Conservation (phyloP, 2,888 invertebrate species). For the Emesis russula region DNA sequence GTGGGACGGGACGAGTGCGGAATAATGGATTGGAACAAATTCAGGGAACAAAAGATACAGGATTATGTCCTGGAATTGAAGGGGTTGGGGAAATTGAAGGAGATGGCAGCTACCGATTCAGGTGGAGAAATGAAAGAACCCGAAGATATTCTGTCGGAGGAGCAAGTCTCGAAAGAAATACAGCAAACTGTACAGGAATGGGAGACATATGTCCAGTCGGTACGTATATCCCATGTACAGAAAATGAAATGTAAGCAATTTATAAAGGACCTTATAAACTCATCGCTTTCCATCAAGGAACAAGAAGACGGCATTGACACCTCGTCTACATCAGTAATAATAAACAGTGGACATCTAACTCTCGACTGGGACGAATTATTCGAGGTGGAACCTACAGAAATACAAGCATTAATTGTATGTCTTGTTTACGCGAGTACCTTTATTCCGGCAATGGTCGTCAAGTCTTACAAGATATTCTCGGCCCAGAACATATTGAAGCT, state of each 20-base stretch:
- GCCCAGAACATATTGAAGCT: conserved; percentile 43
- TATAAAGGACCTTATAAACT: conserved; percentile 27
- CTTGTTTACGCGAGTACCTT: conserved; percentile 85
- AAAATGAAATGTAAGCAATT: not conserved
- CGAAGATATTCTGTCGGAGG: not conserved
- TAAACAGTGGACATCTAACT: not conserved
- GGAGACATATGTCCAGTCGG: not conserved
- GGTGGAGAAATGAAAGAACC: not conserved
- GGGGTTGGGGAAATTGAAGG: not conserved
- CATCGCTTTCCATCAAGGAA: conserved; percentile 23
- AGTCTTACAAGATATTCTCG: conserved; percentile 61
- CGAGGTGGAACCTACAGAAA: conserved; percentile 7
- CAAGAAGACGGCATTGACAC: conserved; percentile 30
- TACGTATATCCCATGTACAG: not conserved
- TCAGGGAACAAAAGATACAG: too few relatives aligned
- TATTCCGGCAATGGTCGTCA: conserved; percentile 86
- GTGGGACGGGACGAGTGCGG: too few relatives aligned
- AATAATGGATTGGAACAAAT: too few relatives aligned
- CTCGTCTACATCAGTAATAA: conserved; percentile 34
- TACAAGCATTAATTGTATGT: conserved; percentile 43
- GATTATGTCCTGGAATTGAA: not conserved
- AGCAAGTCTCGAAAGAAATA: not conserved
- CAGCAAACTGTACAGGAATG: not conserved
- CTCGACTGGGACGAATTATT: not conserved
- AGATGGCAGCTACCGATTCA: not conserved